Evolutionary conservation across 2,113 vertebrate genomes (phyloP).

Genomic region (Eulacestoma nigropectus): DNA sequence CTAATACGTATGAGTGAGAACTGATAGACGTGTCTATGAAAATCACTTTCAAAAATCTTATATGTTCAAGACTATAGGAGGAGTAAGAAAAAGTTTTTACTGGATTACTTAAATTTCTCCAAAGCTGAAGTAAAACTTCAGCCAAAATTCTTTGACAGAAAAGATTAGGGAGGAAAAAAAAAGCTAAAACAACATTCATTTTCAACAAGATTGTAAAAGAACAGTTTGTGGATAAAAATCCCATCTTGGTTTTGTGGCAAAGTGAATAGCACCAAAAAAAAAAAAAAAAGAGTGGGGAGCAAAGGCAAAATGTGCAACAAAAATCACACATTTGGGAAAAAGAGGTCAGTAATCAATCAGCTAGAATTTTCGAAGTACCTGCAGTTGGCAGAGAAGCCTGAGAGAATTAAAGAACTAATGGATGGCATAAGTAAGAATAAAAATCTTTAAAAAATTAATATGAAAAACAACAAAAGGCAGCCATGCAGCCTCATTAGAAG

Average conservation of each 20-base stretch:
- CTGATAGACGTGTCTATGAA: not conserved
- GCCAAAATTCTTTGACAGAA: not conserved
- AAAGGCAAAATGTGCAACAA: not conserved
- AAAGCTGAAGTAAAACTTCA: not conserved
- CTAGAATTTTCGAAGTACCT: not conserved
- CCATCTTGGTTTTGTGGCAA: not conserved
- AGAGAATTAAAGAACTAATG: not conserved
- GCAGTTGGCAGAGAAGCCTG: not conserved
- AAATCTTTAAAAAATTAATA: not conserved
- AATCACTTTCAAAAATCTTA: not conserved
- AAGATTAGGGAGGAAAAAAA: not conserved
- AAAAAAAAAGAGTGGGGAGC: not conserved
- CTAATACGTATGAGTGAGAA: not conserved
- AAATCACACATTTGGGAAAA: not conserved
- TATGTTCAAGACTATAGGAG: not conserved
- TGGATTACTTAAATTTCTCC: not conserved
- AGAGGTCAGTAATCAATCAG: not conserved
- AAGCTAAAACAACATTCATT: not conserved
- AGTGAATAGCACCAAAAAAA: not conserved
- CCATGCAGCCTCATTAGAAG: not conserved
- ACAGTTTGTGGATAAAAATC: not conserved
- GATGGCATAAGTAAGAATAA: not conserved
- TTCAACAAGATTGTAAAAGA: not conserved
- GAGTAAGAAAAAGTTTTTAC: not conserved
- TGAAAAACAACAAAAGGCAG: not conserved